phyloP scores from a whole-genome alignment of 2,113 vertebrate genomes.

The Bos taurus region ARS-UCD2.0 NC_037337.1:85951501-85952000 shows the following conservation, averaged over 20 bases:
- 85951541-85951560: conserved; percentile 92
- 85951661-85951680: conserved; percentile 99
- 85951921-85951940: conserved; percentile 95
- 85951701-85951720: background rate
- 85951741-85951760: background rate
- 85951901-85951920: conserved; percentile 95
- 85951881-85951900: conserved; percentile 97
- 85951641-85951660: conserved; percentile 99
- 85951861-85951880: conserved; percentile 98
- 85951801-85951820: background rate
- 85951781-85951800: background rate
- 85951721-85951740: conserved; percentile 15
- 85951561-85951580: conserved; percentile 93
- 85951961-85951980: conserved; percentile 95
- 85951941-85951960: conserved; percentile 98
- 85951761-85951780: background rate
- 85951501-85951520: background rate
- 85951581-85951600: conserved; percentile 98
- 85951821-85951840: background rate
- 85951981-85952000: conserved; percentile 94
- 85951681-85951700: conserved; percentile 56
- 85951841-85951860: conserved; percentile 94
- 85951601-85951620: conserved; percentile 98
- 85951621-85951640: conserved; percentile 98
- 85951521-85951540: background rate